These are phyloP conservation scores for Rutilus rutilus DNA, from an alignment of 2,113 vertebrate species.

Conservation along the genomic window DNA sequence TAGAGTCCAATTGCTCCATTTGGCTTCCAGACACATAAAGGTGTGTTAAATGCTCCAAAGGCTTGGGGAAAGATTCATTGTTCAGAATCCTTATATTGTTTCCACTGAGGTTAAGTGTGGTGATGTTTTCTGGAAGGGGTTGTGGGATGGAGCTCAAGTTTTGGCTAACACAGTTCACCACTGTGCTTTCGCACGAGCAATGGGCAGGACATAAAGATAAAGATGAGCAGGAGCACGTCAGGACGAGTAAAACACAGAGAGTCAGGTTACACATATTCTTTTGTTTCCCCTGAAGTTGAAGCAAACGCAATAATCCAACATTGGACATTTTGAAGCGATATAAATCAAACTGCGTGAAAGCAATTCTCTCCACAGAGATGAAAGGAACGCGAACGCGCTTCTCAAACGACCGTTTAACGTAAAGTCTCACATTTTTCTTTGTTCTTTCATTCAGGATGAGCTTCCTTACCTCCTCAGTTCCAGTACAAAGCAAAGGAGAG, in stretches of 20 bases:
- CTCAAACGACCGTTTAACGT: background rate
- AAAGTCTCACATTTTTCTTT: background rate
- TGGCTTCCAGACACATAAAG: slow-evolving; percentile 85
- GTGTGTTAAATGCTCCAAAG: slow-evolving; percentile 76
- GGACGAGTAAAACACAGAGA: slow-evolving; percentile 61
- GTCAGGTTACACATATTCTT: slow-evolving; percentile 40
- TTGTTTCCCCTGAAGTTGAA: slow-evolving; percentile 40
- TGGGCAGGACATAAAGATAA: slow-evolving; percentile 78
- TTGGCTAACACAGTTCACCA: slow-evolving; percentile 86
- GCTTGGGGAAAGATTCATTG: slow-evolving; percentile 76
- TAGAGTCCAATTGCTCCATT: slow-evolving; percentile 75
- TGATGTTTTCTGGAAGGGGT: slow-evolving; percentile 80
- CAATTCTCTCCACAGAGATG: background rate
- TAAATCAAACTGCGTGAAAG: slow-evolving; percentile 14
- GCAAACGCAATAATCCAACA: slow-evolving; percentile 49
- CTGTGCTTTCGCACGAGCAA: slow-evolving; percentile 84
- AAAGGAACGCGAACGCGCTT: background rate
- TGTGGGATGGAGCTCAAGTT: slow-evolving; percentile 80
- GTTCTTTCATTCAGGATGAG: background rate
- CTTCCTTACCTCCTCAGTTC: background rate
- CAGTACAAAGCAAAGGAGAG: background rate
- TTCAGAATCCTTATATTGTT: slow-evolving; percentile 77
- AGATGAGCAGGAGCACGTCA: slow-evolving; percentile 53
- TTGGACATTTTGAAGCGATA: slow-evolving; percentile 41
- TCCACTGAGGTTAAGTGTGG: slow-evolving; percentile 82